Conservation (phyloP, 1,140 invertebrate genomes). For the Bombus fervidus region DNA sequence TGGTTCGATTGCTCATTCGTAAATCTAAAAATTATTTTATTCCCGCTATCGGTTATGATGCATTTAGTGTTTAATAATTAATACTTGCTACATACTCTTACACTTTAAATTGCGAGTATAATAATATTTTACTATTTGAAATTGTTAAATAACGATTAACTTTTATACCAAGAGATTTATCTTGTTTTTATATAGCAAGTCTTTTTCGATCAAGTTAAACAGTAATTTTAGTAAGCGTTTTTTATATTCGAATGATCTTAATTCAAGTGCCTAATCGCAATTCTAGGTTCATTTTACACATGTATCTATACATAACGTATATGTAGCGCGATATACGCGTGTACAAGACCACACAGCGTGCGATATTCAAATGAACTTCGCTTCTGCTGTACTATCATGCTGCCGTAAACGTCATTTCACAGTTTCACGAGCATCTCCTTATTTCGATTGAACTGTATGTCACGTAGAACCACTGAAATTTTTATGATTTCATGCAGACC, state of each 20-base stretch:
- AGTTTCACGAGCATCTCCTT: slow-evolving; percentile 61
- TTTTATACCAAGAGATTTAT: background rate
- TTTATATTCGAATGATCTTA: background rate
- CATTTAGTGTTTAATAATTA: no score
- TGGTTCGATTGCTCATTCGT: slow-evolving; percentile 15
- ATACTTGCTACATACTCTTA: no score
- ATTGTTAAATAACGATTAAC: no score
- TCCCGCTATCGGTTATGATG: background rate
- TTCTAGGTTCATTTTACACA: background rate
- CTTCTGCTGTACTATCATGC: slow-evolving; percentile 54
- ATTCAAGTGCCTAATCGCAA: background rate
- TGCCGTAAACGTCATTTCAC: slow-evolving; percentile 62
- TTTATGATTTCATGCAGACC: slow-evolving; percentile 42
- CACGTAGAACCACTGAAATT: slow-evolving; percentile 17
- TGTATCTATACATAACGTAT: background rate
- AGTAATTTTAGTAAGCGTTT: background rate
- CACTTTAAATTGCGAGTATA: no score
- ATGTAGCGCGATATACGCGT: slow-evolving; percentile 32
- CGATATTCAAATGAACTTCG: slow-evolving; percentile 70
- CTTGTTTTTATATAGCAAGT: background rate
- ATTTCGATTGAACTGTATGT: slow-evolving; percentile 38
- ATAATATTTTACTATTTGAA: no score
- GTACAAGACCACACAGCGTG: slow-evolving; percentile 67
- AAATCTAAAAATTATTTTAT: background rate
- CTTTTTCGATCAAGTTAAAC: background rate